Conservation (phyloP, 1,140 invertebrate genomes). For the Drosophila sproati region DNA sequence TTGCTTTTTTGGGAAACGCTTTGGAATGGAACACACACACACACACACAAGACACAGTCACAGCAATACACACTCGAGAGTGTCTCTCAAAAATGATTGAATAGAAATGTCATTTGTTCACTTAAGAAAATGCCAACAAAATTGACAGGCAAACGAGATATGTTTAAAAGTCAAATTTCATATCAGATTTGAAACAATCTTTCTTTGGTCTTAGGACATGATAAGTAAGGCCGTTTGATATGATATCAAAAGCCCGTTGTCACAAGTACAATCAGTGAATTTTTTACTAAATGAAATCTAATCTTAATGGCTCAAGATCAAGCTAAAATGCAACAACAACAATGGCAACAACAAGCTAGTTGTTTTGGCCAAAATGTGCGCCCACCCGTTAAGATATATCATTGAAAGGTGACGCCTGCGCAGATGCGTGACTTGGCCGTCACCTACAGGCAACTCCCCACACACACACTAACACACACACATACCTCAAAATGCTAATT, state of each 20-base stretch:
- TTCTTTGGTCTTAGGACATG: conserved; percentile 1
- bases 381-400: conserved; percentile 44
- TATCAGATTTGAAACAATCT: background rate
- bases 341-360: conserved; percentile 11
- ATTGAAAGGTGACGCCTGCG: conserved; percentile 68
- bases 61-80: background rate
- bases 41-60: too few relatives aligned
- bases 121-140: background rate
- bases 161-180: background rate
- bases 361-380: conserved; percentile 46
- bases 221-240: conserved; percentile 24
- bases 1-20: conserved; percentile 15
- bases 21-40: conserved; percentile 31
- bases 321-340: conserved; percentile 9
- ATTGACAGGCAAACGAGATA: background rate
- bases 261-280: background rate
- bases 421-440: conserved; percentile 57
- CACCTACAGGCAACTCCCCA: conserved; percentile 45
- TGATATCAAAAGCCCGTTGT: conserved; percentile 10
- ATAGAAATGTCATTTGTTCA: conserved; percentile 2
- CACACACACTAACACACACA: conserved; percentile 38
- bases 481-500: conserved; percentile 69
- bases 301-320: conserved; percentile 35
- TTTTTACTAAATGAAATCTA: conserved; percentile 7
- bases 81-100: background rate